These are phyloP conservation scores for Mechanitis messenoides DNA, from an alignment of 2,888 invertebrate genomes.

Conservation along the genomic window DNA sequence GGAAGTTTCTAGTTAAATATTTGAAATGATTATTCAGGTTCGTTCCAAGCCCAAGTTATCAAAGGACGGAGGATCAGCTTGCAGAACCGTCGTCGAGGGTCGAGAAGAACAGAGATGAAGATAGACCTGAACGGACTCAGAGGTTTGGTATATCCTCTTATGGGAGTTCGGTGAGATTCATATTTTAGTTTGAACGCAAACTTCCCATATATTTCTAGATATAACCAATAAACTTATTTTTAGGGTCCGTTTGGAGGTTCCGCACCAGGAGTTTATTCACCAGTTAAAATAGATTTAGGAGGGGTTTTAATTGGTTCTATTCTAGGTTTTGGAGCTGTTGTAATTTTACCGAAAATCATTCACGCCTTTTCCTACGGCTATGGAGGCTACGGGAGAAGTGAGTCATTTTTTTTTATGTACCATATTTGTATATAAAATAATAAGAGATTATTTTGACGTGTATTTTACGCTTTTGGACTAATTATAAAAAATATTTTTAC, in stretches of 20 bases:
- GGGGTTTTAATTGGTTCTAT: constrained; percentile 88
- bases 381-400: constrained; percentile 82
- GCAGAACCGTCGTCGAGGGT: constrained; percentile 65
- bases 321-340: constrained; percentile 86
- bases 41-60: constrained; percentile 57
- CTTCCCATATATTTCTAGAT: neutral
- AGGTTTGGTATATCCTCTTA: constrained; percentile 75
- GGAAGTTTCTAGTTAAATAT: neutral
- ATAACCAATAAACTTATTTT: constrained; percentile 21
- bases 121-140: constrained; percentile 60
- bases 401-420: constrained; percentile 43
- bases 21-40: constrained; percentile 45
- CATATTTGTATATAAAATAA: too few species aligned
- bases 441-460: too few species aligned
- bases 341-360: constrained; percentile 87
- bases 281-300: constrained; percentile 87
- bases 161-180: constrained; percentile 60
- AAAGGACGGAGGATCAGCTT: constrained; percentile 66
- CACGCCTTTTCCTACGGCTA: constrained; percentile 82
- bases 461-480: too few species aligned
- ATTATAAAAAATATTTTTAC: too few species aligned
- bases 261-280: constrained; percentile 80
- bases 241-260: constrained; percentile 64
- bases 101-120: constrained; percentile 53
- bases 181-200: constrained; percentile 1